Base-by-base conservation (phyloP, 2,113 vertebrate genomes). In the Bothrops jararaca region DNA sequence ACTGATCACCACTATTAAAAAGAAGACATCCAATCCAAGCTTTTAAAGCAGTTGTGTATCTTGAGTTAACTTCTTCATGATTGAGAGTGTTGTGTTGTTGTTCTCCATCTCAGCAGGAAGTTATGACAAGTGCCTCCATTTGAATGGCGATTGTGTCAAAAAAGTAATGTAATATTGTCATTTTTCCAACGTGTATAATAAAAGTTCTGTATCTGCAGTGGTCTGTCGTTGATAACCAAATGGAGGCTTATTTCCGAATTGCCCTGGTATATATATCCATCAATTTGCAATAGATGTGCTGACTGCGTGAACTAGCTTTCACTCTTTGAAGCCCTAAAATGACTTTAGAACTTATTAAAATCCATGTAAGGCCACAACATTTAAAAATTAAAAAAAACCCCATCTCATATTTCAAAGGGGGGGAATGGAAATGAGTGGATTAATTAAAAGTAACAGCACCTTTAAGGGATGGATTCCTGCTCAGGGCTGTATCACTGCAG, bases 391-490 rank as follows among this genome's bases (percentile, higher is more conserved):
- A 87, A 88, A 34, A 52, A 29, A 15, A 10, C 5, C 4, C 20
- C 39, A n/a, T 5, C 42, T 22, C 58, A 5, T 90, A 7, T 74
- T 10, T 34, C 1, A 29, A 50, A 22, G 1, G 12, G 60, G 22
- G 5, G 39, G 4, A 69, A 53, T 85, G 20, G 52, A 42, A 15
- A 85, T 60, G 29, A 34, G 26, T 34, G 42, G 74, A 90, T 91
- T 88, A 94, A 88, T 93, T 45, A 90, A 90, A 80, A 80, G 18
- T 5, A 74, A 39, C 15, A 91, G 86, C 92, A 86, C 91, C 64
- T 2, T 0, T 92, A 92, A 93, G 93, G 92, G 88, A 74, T 93
- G 95, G 96, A 96, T 93, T 89, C 93, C 93, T 94, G 93, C 93
- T 56, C 42, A 93, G 80, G 26, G 39, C 86, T 89, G 20, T 23